Evolutionary conservation across 2,113 vertebrate genomes (phyloP).

Genomic region (Lophotis ruficrista): DNA sequence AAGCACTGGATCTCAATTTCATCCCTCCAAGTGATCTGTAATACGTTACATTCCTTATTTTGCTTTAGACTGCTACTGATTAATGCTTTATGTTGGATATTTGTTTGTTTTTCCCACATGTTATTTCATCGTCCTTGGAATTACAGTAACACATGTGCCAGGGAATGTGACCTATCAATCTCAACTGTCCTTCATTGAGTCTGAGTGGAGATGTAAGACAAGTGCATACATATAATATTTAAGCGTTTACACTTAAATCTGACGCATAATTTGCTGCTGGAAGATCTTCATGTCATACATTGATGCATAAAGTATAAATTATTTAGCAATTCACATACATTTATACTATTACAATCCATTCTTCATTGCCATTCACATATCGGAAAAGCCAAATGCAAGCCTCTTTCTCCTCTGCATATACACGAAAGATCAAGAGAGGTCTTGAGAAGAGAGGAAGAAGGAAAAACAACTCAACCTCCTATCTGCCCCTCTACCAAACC

Average conservation of each 20-base stretch:
- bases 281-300: neutral
- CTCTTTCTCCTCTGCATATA: neutral
- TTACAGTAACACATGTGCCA: neutral
- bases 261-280: neutral
- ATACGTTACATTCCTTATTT: neutral
- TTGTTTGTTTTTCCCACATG: neutral
- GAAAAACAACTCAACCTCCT: neutral
- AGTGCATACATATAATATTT: neutral
- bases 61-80: conserved; percentile 1
- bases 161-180: conserved; percentile 18
- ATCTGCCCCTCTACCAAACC: neutral
- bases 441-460: neutral
- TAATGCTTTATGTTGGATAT: conserved; percentile 17
- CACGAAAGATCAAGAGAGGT: neutral
- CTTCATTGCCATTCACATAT: neutral
- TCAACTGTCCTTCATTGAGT: conserved; percentile 29
- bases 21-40: neutral
- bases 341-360: neutral
- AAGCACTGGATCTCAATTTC: neutral
- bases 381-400: neutral
- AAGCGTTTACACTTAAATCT: conserved; percentile 11
- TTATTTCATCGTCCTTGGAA: neutral
- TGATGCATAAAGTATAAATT: conserved; percentile 33
- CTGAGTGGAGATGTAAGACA: conserved; percentile 4
- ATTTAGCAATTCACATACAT: neutral